Base-by-base conservation (phyloP, 2,797 vertebrate species). In the Anabacerthia variegaticeps region DNA sequence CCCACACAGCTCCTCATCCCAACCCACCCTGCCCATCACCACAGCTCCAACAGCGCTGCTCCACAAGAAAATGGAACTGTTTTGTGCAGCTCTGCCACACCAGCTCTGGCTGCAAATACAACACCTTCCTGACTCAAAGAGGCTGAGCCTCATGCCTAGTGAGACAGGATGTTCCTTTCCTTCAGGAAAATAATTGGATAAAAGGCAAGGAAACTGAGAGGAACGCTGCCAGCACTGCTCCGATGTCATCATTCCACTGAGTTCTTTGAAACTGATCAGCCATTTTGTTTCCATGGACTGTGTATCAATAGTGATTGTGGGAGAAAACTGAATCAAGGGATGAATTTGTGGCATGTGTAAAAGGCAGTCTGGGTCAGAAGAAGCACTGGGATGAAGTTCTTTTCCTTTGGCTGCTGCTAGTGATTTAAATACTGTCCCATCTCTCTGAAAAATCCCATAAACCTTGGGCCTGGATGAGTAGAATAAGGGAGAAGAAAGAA, bases 11-110 rank as follows among this genome's bases (percentile, higher is more conserved):
- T 71, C 37, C 58, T 52, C 12, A 43, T 79, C 55, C 63, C 49
- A 76, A 4, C 21, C 27, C 14, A 1, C 36, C 32, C 39, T 61
- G 67, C 14, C 37, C 51, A 17, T 52, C 68, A 18, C 9, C 4
- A 8, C 0, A 0, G n/a, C 30, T 80, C 55, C 63, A 61, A 5
- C 36, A 19, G 8, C 3, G 7, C 1, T 2, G 1, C 21, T 22
- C 30, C 34, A 32, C 28, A 26, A 36, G 17, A 39, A 68, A 76
- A 59, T 2, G 0, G 7, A 48, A 12, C 37, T 52, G 2, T 61
- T 83, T 83, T 14, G 59, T 83, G 65, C 36, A 91, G 27, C 59
- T n/a, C 28, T 61, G 41, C 10, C 51, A 36, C n/a, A 14, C 0
- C 2, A 72, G 21, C 7, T 28, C 58, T 75, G 30, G 14, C 11